These are phyloP conservation scores for Paracentrotus lividus DNA, from an alignment of 53 echinoderm and acorn worm species.

Conservation along the genomic window DNA sequence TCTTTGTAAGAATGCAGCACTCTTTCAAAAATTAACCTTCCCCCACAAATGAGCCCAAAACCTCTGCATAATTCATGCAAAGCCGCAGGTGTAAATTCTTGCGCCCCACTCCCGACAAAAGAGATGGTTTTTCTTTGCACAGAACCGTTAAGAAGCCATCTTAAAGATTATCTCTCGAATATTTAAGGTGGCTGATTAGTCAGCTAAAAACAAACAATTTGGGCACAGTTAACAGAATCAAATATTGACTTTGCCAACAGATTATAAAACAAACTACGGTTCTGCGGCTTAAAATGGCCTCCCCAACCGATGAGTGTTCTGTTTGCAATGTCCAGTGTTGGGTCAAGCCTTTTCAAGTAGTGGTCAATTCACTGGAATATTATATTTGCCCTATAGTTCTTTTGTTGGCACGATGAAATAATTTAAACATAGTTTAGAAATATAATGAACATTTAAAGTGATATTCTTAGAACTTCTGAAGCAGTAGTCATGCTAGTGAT, in stretches of 20 bases:
- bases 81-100: conserved; percentile 38
- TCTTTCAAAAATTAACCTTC: conserved; percentile 24
- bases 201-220: conserved; percentile 42
- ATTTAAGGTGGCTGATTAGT: conserved; percentile 58
- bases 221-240: conserved; percentile 46
- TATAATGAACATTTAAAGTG: too few species aligned
- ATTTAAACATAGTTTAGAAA: not conserved
- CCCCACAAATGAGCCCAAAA: conserved; percentile 12
- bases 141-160: conserved; percentile 15
- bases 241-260: conserved; percentile 42
- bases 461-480: too few species aligned
- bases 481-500: too few species aligned
- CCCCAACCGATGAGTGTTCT: conserved; percentile 41
- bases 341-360: conserved; percentile 17
- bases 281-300: not conserved
- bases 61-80: conserved; percentile 45
- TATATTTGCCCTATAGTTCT: not conserved
- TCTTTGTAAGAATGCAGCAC: not conserved
- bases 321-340: conserved; percentile 35
- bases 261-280: conserved; percentile 26
- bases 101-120: not conserved
- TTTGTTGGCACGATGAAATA: not conserved
- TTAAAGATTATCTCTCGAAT: conserved; percentile 19
- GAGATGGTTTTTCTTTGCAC: conserved; percentile 32
- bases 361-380: conserved; percentile 19